Percentiles rank a stretch among this genome's conserved stretches.
phyloP scores from a whole-genome alignment of 2,797 vertebrate genomes.

The Sarcophilus harrisii region DNA sequence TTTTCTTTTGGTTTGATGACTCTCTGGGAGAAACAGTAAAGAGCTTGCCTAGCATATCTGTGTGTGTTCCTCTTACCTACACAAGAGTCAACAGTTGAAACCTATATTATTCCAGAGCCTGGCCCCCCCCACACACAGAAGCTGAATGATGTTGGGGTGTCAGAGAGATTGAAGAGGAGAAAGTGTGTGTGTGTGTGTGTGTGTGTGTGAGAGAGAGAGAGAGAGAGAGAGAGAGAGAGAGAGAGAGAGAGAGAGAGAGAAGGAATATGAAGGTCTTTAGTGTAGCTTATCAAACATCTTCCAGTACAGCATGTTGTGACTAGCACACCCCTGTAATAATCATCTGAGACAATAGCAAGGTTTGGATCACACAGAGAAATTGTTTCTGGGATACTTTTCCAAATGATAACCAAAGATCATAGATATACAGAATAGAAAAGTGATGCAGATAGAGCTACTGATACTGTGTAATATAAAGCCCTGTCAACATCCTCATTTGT shows the following conservation, averaged over 20 bases:
- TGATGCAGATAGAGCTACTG: neutral
- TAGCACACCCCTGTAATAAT: neutral
- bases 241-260: too few relatives aligned
- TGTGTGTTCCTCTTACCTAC: neutral
- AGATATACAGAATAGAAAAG: neutral
- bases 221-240: too few relatives aligned
- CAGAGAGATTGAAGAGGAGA: neutral
- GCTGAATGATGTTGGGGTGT: neutral
- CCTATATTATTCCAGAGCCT: neutral
- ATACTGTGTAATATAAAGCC: neutral
- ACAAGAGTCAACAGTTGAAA: neutral
- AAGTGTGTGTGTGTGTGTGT: fast-evolving
- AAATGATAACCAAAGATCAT: neutral
- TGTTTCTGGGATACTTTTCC: neutral
- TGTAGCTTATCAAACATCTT: neutral
- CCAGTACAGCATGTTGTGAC: neutral
- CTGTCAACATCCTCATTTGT: neutral
- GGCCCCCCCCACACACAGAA: fast-evolving
- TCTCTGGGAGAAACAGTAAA: neutral
- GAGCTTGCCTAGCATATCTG: neutral
- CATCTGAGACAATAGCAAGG: neutral
- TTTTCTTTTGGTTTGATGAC: neutral
- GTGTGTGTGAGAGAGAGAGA: neutral
- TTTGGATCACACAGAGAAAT: neutral
- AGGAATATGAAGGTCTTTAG: neutral